Conservation (phyloP, 1,140 invertebrate species). For the Pogonomyrmex californicus region DNA sequence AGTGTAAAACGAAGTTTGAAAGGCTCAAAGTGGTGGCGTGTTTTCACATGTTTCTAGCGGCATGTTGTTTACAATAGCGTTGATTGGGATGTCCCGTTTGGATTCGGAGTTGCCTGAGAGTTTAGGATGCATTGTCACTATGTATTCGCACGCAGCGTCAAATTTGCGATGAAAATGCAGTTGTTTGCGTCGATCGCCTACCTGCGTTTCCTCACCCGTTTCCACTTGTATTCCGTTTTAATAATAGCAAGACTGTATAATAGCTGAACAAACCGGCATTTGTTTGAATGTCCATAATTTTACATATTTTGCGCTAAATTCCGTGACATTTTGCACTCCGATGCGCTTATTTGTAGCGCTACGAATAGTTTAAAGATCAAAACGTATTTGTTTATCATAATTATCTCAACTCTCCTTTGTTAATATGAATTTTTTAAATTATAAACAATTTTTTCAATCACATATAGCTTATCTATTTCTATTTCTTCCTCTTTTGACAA, state of each 20-base stretch:
- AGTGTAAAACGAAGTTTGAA: background rate
- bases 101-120: background rate
- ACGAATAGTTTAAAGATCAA: slow-evolving; percentile 4
- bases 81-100: slow-evolving; percentile 26
- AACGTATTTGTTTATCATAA: background rate
- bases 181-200: background rate
- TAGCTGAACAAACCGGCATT: background rate
- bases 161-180: slow-evolving; percentile 7
- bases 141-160: background rate
- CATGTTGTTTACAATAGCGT: slow-evolving; percentile 7
- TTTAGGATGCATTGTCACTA: slow-evolving; percentile 5
- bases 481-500: background rate
- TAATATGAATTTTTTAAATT: background rate
- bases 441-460: background rate
- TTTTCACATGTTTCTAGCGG: slow-evolving; percentile 22
- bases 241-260: slow-evolving; percentile 5
- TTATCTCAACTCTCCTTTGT: background rate
- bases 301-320: slow-evolving; percentile 25
- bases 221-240: background rate
- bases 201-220: background rate
- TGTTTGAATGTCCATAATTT: background rate
- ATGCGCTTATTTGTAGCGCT: background rate
- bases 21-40: slow-evolving; percentile 7
- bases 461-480: background rate
- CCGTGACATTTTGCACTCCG: background rate